Base-by-base conservation (phyloP, 2,797 vertebrate species). In the Echiichthys vipera region DNA sequence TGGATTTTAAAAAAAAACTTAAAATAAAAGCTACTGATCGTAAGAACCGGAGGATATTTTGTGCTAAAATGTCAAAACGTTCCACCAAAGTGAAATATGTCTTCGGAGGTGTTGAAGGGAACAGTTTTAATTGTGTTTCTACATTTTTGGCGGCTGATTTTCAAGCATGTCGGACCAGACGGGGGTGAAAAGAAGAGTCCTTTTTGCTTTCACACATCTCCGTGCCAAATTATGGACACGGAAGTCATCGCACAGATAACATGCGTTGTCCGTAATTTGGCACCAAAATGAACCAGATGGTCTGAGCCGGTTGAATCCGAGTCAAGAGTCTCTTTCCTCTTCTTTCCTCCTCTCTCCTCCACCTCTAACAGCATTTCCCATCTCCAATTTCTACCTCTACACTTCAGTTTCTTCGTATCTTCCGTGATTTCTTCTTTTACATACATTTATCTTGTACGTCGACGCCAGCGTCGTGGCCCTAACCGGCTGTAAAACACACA, bases 381-480 rank as follows among this genome's bases (percentile, higher is more conserved):
- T 77, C 62, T 88, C 63, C 74, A 25, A 53, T 84, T 87, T 86
- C 84, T 88, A 88, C 89, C 87, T 92, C 88, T 83, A 54, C 74
- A 70, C 77, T 75, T 77, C 29, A 27, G 1, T 81, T 80, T 76
- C 74, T 77, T 54, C 76, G n/a, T 49, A 64, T 74, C 65, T 72
- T 65, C 42, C 30, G 8, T 64, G 4, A 47, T 54, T 79, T 74
- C 17, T 30, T 64, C 65, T 71, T 54, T 72, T 56, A n/a, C 71
- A 55, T 29, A 36, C 65, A 36, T 85, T 64, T 56, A 74, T 71
- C 45, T 82, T 68, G 61, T 73, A 70, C 71, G 64, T 66, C 49
- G 51, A 75, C 71, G 56, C 83, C 71, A 78, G 57, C 40, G 24
- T 77, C 30, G 24, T 39, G 50, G 84, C 66, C 65, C 54, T 42